Evolutionary conservation across 2,888 invertebrate species (phyloP).

Genomic region (Creontiades dilutus): DNA sequence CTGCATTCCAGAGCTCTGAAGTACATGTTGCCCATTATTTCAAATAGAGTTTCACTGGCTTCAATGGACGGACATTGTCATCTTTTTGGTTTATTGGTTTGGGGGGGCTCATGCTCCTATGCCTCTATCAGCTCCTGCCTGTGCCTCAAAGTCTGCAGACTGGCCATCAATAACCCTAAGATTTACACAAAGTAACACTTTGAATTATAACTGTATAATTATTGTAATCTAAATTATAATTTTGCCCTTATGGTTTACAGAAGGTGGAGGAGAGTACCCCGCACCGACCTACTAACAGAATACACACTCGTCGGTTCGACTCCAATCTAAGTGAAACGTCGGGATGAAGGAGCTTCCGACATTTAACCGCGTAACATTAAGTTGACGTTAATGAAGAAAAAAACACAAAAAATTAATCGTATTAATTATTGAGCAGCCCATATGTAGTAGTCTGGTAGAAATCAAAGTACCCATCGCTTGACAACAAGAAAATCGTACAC

Average conservation of each 20-base stretch:
- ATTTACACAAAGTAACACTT: too few species aligned
- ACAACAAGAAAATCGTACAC: neutral
- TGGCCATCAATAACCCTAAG: too few species aligned
- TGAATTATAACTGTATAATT: too few species aligned
- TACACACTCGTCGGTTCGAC: slow-evolving; percentile 28
- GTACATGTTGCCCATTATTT: too few species aligned
- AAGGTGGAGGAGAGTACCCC: slow-evolving; percentile 74
- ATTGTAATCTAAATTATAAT: too few species aligned
- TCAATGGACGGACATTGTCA: too few species aligned
- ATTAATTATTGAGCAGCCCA: slow-evolving; percentile 44
- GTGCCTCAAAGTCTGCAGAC: too few species aligned
- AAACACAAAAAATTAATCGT: slow-evolving; percentile 14
- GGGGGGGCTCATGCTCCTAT: too few species aligned
- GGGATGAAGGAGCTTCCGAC: slow-evolving; percentile 26
- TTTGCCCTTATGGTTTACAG: slow-evolving; percentile 59
- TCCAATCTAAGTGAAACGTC: slow-evolving; percentile 10
- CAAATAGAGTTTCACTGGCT: too few species aligned
- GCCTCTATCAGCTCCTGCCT: too few species aligned
- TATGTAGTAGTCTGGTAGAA: slow-evolving; percentile 43
- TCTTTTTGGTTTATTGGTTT: too few species aligned
- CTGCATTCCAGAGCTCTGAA: too few species aligned
- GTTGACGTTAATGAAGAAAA: neutral
- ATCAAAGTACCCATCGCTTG: slow-evolving; percentile 24
- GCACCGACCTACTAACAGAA: slow-evolving; percentile 73
- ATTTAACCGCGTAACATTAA: slow-evolving; percentile 18